Evolutionary conservation across 2,113 vertebrate genomes (phyloP).

Genomic region (Pseudopipra pipra): DNA sequence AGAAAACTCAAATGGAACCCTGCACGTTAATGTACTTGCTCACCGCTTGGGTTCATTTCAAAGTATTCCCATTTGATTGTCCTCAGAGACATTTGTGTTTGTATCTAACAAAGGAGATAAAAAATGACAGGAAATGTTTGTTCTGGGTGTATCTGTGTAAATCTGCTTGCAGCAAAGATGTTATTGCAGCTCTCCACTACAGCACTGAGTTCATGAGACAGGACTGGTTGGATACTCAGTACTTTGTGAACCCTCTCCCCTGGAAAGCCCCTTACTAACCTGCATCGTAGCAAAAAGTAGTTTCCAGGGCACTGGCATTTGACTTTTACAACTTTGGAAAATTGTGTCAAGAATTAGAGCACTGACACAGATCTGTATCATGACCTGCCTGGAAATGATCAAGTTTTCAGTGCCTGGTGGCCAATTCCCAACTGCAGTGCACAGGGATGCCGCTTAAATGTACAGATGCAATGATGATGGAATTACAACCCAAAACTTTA

Average conservation of each 20-base stretch:
- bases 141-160: constrained; percentile 64
- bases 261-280: background rate
- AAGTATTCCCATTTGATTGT: constrained; percentile 41
- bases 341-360: background rate
- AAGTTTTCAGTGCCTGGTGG: background rate
- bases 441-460: background rate
- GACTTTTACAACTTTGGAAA: background rate
- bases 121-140: constrained; percentile 71
- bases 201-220: background rate
- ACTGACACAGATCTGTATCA: background rate
- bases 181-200: constrained; percentile 4
- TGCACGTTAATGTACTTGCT: constrained; percentile 54
- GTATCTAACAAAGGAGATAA: constrained; percentile 54
- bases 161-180: constrained; percentile 32
- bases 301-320: background rate
- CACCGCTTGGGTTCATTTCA: constrained; percentile 54
- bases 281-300: background rate
- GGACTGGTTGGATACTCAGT: background rate
- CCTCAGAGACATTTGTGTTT: constrained; percentile 60
- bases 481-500: background rate
- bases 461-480: background rate
- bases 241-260: background rate
- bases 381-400: background rate
- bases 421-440: background rate
- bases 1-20: constrained; percentile 32